phyloP scores from a whole-genome alignment of 2,797 vertebrate genomes.

The Acestrorhynchus altus region DNA sequence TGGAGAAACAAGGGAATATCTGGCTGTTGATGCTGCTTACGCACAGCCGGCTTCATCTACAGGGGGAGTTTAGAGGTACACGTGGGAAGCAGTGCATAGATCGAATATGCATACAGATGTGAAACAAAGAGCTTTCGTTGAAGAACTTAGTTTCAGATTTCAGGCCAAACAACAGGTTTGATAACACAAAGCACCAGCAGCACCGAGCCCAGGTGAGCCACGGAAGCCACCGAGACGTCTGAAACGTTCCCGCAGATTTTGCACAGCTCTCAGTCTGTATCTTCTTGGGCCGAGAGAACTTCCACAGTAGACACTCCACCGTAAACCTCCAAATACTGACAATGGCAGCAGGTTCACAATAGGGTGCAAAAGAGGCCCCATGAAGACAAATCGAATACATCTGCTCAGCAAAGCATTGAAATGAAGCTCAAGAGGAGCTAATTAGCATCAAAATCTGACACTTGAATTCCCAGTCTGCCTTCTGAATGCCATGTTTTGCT shows the following conservation, averaged over 20 bases:
- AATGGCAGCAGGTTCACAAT: conserved; percentile 47
- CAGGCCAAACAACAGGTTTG: too few species aligned
- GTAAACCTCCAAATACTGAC: conserved; percentile 21
- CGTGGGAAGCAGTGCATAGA: conserved; percentile 6
- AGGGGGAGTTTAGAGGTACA: not conserved
- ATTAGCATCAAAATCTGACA: conserved; percentile 53
- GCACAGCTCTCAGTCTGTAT: not conserved
- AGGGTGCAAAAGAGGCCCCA: conserved; percentile 47
- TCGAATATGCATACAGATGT: conserved; percentile 11
- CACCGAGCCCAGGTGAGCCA: not conserved
- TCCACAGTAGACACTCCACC: not conserved
- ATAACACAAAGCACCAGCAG: not conserved
- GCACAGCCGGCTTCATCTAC: conserved; percentile 23
- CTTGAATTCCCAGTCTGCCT: not conserved
- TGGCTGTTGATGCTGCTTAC: conserved; percentile 23
- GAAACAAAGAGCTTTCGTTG: not conserved
- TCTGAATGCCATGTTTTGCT: not conserved
- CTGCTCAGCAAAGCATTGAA: conserved; percentile 53
- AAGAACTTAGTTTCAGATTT: not conserved
- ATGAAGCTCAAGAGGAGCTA: conserved; percentile 36
- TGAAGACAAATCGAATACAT: conserved; percentile 57
- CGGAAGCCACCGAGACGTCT: not conserved
- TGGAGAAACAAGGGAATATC: conserved; percentile 38
- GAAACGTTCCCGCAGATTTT: not conserved
- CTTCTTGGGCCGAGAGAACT: not conserved